Evolutionary conservation across 2,113 vertebrate species (phyloP).

Genomic region (Chunga burmeisteri): DNA sequence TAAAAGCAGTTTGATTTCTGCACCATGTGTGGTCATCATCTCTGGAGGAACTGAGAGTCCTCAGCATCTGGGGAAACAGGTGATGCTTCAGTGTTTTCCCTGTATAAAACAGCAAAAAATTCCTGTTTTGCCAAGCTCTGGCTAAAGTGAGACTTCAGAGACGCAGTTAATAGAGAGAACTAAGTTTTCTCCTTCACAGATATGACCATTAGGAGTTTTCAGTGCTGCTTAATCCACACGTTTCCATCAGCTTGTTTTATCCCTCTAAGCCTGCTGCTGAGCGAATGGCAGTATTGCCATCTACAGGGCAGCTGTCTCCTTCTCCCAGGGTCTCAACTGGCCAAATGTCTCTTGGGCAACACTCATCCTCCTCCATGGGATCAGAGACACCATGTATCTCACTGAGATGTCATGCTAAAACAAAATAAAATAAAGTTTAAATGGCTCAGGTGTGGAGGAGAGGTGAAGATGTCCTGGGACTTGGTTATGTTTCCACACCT

Average conservation of each 20-base stretch:
- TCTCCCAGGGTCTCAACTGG: background rate
- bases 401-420: background rate
- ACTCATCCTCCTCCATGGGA: background rate
- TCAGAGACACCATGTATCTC: fast-evolving
- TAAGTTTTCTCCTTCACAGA: background rate
- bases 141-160: background rate
- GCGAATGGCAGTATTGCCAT: slow-evolving; percentile 22
- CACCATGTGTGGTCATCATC: too few species aligned
- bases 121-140: background rate
- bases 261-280: background rate
- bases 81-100: background rate
- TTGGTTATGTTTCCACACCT: background rate
- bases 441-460: background rate
- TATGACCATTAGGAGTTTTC: background rate
- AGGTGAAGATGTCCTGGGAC: background rate
- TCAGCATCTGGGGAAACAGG: background rate
- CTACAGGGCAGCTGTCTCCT: slow-evolving; percentile 1
- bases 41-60: background rate
- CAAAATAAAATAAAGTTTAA: background rate
- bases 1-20: background rate
- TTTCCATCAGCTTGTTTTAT: background rate
- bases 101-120: background rate
- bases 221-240: background rate
- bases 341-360: background rate
- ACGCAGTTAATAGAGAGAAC: background rate